These are phyloP conservation scores for Grantiella picta DNA, from an alignment of 2,113 vertebrate species.

Conservation along the genomic window DNA sequence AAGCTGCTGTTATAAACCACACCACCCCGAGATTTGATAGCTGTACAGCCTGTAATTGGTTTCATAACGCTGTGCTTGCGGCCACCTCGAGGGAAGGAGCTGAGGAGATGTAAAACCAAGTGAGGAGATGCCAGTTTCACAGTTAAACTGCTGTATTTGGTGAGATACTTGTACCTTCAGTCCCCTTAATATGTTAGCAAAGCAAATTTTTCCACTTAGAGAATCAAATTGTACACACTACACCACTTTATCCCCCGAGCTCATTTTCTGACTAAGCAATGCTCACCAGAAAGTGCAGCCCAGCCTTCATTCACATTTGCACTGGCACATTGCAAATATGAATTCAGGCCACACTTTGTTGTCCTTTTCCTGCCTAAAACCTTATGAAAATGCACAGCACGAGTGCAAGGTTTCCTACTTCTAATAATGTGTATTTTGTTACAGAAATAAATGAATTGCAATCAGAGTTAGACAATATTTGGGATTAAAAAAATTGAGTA, in stretches of 20 bases:
- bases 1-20: background rate
- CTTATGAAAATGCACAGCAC: background rate
- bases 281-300: background rate
- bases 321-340: background rate
- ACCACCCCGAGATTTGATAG: background rate
- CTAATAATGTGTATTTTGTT: background rate
- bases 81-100: rapidly evolving
- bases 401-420: background rate
- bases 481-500: background rate
- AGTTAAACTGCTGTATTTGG: background rate
- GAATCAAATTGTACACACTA: background rate
- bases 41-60: background rate
- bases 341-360: background rate
- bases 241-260: background rate
- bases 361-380: background rate
- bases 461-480: background rate
- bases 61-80: background rate
- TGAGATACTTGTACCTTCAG: background rate
- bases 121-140: slow-evolving; percentile 19
- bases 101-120: background rate
- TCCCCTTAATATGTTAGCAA: background rate
- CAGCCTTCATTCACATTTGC: background rate
- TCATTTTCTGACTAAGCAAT: background rate
- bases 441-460: background rate
- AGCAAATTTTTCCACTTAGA: slow-evolving; percentile 23